Conservation (phyloP, 2,113 vertebrate species). For the Columba livia region DNA sequence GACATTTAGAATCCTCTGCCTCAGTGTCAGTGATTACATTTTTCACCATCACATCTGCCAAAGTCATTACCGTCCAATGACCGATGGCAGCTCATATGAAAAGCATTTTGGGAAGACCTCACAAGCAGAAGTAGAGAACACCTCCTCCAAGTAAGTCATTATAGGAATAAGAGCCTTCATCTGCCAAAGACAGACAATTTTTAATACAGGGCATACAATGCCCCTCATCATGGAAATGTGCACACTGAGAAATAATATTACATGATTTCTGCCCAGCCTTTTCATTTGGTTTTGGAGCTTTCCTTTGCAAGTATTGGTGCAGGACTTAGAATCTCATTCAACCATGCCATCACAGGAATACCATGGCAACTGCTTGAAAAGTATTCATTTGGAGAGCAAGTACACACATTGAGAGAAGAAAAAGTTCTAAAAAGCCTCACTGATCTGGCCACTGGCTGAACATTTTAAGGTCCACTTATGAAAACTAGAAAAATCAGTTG, state of each 20-base stretch:
- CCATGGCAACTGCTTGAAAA: constrained; percentile 38
- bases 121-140: neutral
- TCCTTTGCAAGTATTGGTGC: neutral
- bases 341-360: neutral
- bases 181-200: neutral
- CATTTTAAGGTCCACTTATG: neutral
- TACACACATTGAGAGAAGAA: neutral
- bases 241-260: neutral
- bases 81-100: neutral
- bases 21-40: neutral
- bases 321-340: neutral
- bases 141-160: neutral
- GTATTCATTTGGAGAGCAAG: neutral
- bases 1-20: neutral
- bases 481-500: constrained; percentile 27
- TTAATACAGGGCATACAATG: neutral
- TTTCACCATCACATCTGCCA: neutral
- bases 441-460: neutral
- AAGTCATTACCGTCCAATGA: neutral
- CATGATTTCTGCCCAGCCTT: neutral
- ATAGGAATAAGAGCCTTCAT: neutral
- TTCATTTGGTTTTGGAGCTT: neutral
- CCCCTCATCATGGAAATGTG: neutral
- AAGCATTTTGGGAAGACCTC: neutral
- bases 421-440: neutral